Evolutionary conservation across 2,888 invertebrate species (phyloP), one percentile per base, ranked within the genome.

Genomic region (Cataglyphis altisquamis): DNA sequence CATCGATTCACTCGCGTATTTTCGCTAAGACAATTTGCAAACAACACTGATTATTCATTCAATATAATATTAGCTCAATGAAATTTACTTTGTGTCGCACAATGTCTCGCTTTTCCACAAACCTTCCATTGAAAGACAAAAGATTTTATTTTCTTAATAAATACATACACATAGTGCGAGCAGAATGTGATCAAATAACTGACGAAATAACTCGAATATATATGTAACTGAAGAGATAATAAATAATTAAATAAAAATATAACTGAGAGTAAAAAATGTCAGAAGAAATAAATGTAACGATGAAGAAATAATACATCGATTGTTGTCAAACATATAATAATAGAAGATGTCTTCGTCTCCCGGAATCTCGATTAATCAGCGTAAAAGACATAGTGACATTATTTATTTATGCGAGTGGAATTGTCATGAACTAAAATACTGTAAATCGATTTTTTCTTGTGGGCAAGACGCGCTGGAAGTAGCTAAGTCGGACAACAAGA

Each of bases 401-500:
- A 75, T 45, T 75, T 48, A 36, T 5, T 21, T 32, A 45, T 48
- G 6, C 18, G 6, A 15, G 45, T 36, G 32, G 15, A 45, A 64
- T 64, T 32, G 32, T 48, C 18, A 74, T 64, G 32, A 75, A 64
- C 21, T 48, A n/a, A 72, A 57, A 72, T 36, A 45, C 18, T 55
- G 55, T 55, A 57, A 68, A 39, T 67, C 55, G n/a, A 67, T 67
- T 68, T 67, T 67, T 12, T 21, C n/a, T n/a, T 41, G 64, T 36
- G 62, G 72, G 60, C 36, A n/a, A 21, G 68, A 88, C 45, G 62
- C 9, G n/a, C n/a, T 62, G 39, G 52, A 74, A 75, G 39, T 57
- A 55, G 67, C 70, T 75, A 45, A 55, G 64, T 63, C 62, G 72
- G 32, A 64, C 63, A 84, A 87, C 36, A 55, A 8, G n/a, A 18